A percentile compares a stretch with the other conserved stretches of the same genome.
Evolutionary conservation across 2,888 invertebrate genomes (phyloP).

Genomic region (Eupithecia centaureata): DNA sequence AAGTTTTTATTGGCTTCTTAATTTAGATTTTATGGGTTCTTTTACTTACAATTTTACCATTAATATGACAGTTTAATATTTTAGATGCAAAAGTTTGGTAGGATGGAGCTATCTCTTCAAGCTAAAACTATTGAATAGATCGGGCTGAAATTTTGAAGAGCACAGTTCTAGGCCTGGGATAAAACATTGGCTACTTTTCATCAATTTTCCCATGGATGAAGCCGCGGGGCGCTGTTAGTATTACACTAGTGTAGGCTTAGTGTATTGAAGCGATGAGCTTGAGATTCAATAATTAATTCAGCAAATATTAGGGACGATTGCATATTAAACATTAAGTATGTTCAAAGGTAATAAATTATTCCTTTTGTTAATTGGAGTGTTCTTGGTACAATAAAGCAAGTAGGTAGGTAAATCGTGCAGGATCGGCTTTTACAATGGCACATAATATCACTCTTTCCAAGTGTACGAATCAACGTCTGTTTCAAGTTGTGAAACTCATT

Average conservation of each 20-base stretch:
- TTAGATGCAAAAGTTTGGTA: too few species aligned
- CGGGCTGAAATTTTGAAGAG: too few species aligned
- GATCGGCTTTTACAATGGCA: neutral
- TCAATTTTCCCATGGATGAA: too few species aligned
- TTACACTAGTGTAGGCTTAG: neutral
- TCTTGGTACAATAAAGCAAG: slow-evolving; percentile 37
- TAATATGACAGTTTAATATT: neutral
- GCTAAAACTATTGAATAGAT: too few species aligned
- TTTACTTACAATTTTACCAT: neutral
- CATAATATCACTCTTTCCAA: neutral
- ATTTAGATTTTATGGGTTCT: neutral
- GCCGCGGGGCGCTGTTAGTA: too few species aligned
- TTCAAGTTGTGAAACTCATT: neutral
- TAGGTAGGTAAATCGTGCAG: neutral
- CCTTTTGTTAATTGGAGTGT: slow-evolving; percentile 31
- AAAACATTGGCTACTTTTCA: too few species aligned
- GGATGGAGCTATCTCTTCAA: too few species aligned
- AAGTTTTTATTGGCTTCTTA: slow-evolving; percentile 27
- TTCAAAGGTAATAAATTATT: slow-evolving; percentile 28
- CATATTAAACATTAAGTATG: slow-evolving; percentile 16
- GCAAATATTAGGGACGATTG: slow-evolving; percentile 13
- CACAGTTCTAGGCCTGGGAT: too few species aligned
- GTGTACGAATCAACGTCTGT: neutral
- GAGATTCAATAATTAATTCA: slow-evolving; percentile 6
- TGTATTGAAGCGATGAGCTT: neutral